These are phyloP conservation scores for Alosa sapidissima DNA, from an alignment of 2,797 vertebrate genomes.

Conservation along the genomic window DNA sequence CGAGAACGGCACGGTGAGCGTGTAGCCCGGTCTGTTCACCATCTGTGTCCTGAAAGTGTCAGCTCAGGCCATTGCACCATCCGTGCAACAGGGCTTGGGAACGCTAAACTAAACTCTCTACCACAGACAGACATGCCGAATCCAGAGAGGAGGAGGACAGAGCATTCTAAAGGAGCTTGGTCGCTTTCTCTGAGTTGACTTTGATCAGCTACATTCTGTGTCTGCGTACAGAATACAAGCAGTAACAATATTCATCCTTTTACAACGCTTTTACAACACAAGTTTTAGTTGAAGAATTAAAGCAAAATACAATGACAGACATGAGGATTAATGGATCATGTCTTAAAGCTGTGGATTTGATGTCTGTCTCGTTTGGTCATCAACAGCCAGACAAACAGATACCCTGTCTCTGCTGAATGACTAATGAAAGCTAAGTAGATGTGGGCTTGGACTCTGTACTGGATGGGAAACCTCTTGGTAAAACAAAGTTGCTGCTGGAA, in stretches of 20 bases:
- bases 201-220: too few species aligned
- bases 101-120: background rate
- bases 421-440: too few species aligned
- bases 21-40: conserved; percentile 72
- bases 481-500: too few species aligned
- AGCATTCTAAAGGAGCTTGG: background rate
- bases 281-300: background rate
- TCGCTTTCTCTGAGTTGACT: background rate
- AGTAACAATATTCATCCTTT: too few species aligned
- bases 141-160: background rate
- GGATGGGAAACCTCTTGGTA: too few species aligned
- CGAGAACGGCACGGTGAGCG: conserved; percentile 65
- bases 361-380: too few species aligned
- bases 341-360: too few species aligned
- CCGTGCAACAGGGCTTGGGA: background rate
- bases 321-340: background rate
- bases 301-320: background rate
- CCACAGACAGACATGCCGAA: conserved; percentile 24
- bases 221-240: too few species aligned
- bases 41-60: conserved; percentile 67
- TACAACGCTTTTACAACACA: background rate
- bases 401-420: too few species aligned
- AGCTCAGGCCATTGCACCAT: conserved; percentile 27
- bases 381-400: too few species aligned
- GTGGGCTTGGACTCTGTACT: too few species aligned